Evolutionary conservation across 2,888 invertebrate species (phyloP).

Genomic region (Neuroscelio doddi): DNA sequence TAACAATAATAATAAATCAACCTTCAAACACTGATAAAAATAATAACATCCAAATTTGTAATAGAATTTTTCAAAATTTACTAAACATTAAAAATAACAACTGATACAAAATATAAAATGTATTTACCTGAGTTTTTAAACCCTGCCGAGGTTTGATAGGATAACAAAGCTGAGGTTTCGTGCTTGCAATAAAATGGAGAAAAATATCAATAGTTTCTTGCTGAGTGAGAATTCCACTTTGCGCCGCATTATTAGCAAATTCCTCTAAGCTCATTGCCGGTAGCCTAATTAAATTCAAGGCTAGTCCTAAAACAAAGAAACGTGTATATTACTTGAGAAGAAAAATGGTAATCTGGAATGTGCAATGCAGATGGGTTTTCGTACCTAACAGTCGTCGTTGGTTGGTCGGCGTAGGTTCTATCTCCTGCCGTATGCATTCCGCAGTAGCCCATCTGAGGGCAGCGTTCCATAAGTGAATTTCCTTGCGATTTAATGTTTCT

Average conservation of each 20-base stretch:
- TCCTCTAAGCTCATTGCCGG: conserved; percentile 95
- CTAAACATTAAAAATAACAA: too few relatives aligned
- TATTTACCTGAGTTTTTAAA: conserved; percentile 89
- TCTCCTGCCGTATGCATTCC: conserved; percentile 88
- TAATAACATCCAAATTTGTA: too few relatives aligned
- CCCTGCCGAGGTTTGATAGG: conserved; percentile 89
- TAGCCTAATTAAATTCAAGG: conserved; percentile 90
- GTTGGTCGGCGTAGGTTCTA: conserved; percentile 87
- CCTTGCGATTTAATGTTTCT: conserved; percentile 96
- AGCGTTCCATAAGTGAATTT: conserved; percentile 92
- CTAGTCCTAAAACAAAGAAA: conserved; percentile 60
- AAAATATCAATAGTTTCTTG: conserved; percentile 97
- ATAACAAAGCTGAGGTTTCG: conserved; percentile 88
- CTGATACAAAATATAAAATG: too few relatives aligned
- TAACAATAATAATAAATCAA: too few relatives aligned
- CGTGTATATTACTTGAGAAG: conserved; percentile 5
- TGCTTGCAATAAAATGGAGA: conserved; percentile 92
- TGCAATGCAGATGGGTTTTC: too few relatives aligned
- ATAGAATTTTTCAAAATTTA: not conserved
- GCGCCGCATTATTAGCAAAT: conserved; percentile 96
- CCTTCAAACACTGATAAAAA: too few relatives aligned
- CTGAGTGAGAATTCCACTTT: conserved; percentile 91
- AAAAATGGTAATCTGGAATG: conserved; percentile 10
- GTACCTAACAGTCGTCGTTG: conserved; percentile 66
- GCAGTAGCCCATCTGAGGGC: conserved; percentile 94